Base-by-base conservation (phyloP, 1,140 invertebrate species). In the Heliconius hermathena region DNA sequence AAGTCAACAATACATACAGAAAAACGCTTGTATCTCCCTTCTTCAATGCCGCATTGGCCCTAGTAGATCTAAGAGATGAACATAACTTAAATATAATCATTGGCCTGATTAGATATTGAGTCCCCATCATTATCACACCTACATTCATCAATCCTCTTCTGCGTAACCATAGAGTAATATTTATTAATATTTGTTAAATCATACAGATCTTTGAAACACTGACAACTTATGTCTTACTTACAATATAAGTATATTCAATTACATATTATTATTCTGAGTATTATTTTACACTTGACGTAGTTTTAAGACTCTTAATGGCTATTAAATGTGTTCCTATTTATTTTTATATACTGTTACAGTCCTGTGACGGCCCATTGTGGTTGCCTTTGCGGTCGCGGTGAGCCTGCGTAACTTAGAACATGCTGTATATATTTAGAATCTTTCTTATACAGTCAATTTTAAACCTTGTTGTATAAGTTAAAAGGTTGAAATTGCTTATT, bases 351-450 rank as follows among this genome's bases (percentile, higher is more conserved):
- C 74, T 79, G 70, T 74, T 74, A 75, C 70, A 57, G 49, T 60
- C 80, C 80, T 83, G 84, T 81, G 84, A 84, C 82, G 83, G 77
- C 79, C 75, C 74, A 71, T 74, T 84, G 83, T 77, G 84, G 83
- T 85, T 80, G 66, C 81, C 70, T 75, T 73, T 81, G 82, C 83
- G 82, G 82, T 83, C 72, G 77, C 82, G 82, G 76, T 77, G 57
- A 70, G 75, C 80, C 78, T 79, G 81, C 81, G 78, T 81, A 87
- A 87, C 81, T 86, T 82, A 86, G 83, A 83, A 83, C 84, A 82
- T 73, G 9, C 79, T 84, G 81, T 85, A 81, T 84, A 83, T 80
- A 79, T 74, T 71, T 74, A 77, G 20, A 57, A 71, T 36, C 46
- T 3, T 29, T 6, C 36, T 26, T 22, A 26, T 36, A 26, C 46